Evolutionary conservation across 2,113 vertebrate genomes (phyloP).

Genomic region (Sapayoa aenigma): DNA sequence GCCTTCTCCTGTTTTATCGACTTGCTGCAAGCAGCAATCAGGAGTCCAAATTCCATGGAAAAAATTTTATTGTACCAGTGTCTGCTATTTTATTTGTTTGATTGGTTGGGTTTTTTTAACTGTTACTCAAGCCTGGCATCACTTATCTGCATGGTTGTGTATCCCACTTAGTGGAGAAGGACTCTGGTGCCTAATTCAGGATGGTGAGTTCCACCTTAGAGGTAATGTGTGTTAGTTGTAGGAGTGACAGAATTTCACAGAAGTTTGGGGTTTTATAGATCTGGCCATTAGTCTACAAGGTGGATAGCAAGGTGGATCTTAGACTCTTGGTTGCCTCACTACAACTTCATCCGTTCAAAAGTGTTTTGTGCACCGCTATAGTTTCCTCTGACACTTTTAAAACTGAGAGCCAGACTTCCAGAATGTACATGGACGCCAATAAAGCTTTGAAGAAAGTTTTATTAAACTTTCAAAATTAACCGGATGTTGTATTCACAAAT

Average conservation of each 20-base stretch:
- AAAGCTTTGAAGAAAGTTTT: background rate
- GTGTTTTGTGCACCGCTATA: background rate
- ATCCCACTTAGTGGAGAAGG: background rate
- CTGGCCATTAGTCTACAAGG: background rate
- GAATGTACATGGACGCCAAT: background rate
- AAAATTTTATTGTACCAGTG: background rate
- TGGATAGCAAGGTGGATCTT: background rate
- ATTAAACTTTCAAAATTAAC: background rate
- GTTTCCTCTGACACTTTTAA: background rate
- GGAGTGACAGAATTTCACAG: background rate
- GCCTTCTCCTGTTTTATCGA: background rate
- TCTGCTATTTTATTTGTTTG: background rate
- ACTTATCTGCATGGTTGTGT: accelerated
- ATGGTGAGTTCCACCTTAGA: background rate
- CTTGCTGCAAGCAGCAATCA: background rate
- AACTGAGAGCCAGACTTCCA: background rate
- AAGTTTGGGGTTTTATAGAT: background rate
- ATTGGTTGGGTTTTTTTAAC: background rate
- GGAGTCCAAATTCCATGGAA: background rate
- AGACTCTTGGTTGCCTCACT: background rate
- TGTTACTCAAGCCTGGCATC: background rate
- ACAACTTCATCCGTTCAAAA: background rate
- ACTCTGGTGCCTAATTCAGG: background rate
- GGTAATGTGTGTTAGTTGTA: background rate
- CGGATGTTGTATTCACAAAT: background rate